Evolutionary conservation across 2,113 vertebrate genomes (phyloP).

Genomic region (Dascyllus trimaculatus): DNA sequence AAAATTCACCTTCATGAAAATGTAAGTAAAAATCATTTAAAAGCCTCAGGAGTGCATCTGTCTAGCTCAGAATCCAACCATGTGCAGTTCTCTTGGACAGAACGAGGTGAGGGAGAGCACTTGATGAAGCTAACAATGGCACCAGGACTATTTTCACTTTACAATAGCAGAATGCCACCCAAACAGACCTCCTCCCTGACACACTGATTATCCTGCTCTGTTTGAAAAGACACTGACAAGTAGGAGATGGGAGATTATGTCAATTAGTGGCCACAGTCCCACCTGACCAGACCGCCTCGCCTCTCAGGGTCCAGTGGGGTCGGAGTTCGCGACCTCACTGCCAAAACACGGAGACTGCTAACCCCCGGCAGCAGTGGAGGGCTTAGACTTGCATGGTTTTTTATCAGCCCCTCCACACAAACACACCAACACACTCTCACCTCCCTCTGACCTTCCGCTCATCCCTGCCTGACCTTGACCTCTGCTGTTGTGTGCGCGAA

Average conservation of each 20-base stretch:
- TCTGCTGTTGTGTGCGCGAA: conserved; percentile 39
- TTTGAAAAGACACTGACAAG: conserved; percentile 71
- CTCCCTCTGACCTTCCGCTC: conserved; percentile 64
- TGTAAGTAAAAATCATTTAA: neutral
- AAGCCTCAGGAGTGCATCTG: neutral
- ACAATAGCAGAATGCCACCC: conserved; percentile 71
- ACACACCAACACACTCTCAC: conserved; percentile 35
- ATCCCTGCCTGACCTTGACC: conserved; percentile 76
- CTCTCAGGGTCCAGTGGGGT: conserved; percentile 60
- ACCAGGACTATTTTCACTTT: conserved; percentile 39
- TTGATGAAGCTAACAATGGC: conserved; percentile 48
- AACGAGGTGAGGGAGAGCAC: conserved; percentile 22
- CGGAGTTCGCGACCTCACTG: conserved; percentile 67
- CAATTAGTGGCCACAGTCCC: conserved; percentile 74
- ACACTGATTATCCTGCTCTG: conserved; percentile 53
- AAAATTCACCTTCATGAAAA: neutral
- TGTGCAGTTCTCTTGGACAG: neutral
- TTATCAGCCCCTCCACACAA: conserved; percentile 41
- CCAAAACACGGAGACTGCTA: conserved; percentile 60
- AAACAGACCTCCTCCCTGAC: conserved; percentile 37
- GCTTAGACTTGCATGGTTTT: conserved; percentile 40
- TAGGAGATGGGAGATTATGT: conserved; percentile 77
- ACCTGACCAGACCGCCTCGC: conserved; percentile 51
- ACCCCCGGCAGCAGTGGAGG: conserved; percentile 11
- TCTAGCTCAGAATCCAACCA: neutral